phyloP scores from a whole-genome alignment of 2,113 vertebrate species.

The Tupaia chinensis region DNA sequence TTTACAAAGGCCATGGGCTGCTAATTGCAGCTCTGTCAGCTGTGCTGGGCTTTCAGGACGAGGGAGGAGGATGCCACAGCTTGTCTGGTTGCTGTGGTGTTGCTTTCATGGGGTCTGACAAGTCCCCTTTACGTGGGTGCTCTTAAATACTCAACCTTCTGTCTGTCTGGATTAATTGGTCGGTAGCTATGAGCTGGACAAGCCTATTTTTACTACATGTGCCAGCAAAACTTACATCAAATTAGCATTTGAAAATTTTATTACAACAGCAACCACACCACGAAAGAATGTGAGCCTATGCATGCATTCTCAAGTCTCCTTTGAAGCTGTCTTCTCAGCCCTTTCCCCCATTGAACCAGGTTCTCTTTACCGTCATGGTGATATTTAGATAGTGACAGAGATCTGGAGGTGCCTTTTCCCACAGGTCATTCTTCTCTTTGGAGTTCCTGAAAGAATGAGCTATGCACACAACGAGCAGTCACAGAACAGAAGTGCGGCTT shows the following conservation, averaged over 20 bases:
- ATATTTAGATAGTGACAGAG: not conserved
- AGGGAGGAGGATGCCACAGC: not conserved
- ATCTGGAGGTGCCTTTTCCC: not conserved
- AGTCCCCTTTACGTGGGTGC: not conserved
- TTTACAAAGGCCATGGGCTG: not conserved
- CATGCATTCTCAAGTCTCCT: not conserved
- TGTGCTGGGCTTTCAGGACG: not conserved
- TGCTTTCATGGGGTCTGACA: not conserved
- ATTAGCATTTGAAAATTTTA: constrained; percentile 37
- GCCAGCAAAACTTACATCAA: not conserved
- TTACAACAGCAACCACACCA: not conserved
- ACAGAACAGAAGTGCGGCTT: fast-evolving
- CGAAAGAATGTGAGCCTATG: not conserved
- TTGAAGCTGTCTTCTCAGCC: not conserved
- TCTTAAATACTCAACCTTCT: not conserved
- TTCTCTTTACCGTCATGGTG: not conserved
- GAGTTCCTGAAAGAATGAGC: not conserved
- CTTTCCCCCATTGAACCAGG: not conserved
- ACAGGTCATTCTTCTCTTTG: not conserved
- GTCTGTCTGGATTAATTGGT: constrained; percentile 62
- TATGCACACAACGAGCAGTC: not conserved
- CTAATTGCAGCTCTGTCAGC: constrained; percentile 17
- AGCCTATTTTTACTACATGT: not conserved
- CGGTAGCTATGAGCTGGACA: not conserved
- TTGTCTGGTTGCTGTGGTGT: not conserved